Evolutionary conservation across 1,140 invertebrate species (phyloP).

Genomic region (Drosophila melanogaster): Release_6_plus_ISO1_MT NT_037436.4:4109001-4109500

Average conservation of each 20-base stretch:
- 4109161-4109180: neutral
- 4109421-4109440: constrained; percentile 12
- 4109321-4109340: neutral
- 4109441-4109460: constrained; percentile 20
- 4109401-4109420: neutral
- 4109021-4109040: neutral
- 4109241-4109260: no score
- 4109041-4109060: constrained; percentile 17
- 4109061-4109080: constrained; percentile 11
- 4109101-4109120: constrained; percentile 11
- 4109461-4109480: constrained; percentile 45
- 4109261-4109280: neutral
- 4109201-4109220: no score
- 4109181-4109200: neutral
- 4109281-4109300: neutral
- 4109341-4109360: neutral
- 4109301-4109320: neutral
- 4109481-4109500: constrained; percentile 17
- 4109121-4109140: neutral
- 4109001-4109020: neutral
- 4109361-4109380: constrained; percentile 11
- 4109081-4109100: constrained; percentile 2
- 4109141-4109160: neutral
- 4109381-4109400: no score
- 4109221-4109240: no score